Evolutionary conservation across 1,140 invertebrate species (phyloP), one percentile per base, ranked within the genome.

Genomic region (Sycophila sp.): DNA sequence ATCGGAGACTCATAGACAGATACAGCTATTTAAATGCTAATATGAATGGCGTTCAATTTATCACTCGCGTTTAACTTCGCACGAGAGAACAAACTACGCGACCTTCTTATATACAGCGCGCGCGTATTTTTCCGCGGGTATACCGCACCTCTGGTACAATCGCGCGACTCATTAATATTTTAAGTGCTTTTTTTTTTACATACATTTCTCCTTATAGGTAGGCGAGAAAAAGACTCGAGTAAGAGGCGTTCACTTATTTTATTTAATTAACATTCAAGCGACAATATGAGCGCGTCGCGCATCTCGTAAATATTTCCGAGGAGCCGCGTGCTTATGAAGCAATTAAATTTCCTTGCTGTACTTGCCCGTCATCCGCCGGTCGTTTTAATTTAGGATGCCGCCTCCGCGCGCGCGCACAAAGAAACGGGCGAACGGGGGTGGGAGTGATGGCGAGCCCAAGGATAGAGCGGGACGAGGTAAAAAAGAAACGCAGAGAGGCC

Each of bases 1-100:
- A 45, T 19, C 42, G 17, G n/a, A n/a, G n/a, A 17, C 10, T 34
- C 32, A 24, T 22, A 49, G 17, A n/a, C n/a, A n/a, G n/a, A n/a
- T n/a, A 49, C 2, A 13, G 24, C 40, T 28, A 60, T 60, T 45
- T 28, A 60, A 45, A 60, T 60, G 58, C 36, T 60, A 60, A 60
- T 60, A 10, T 30, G 11, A 30, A 55, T 30, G 15, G n/a, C 10
- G 28, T 24, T 45, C 42, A n/a, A n/a, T n/a, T n/a, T n/a, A n/a
- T n/a, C n/a, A n/a, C n/a, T n/a, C n/a, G n/a, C n/a, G n/a, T n/a
- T n/a, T n/a, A n/a, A n/a, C n/a, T n/a, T n/a, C n/a, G n/a, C n/a
- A n/a, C n/a, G n/a, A n/a, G n/a, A n/a, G n/a, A n/a, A n/a, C n/a
- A n/a, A n/a, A n/a, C n/a, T n/a, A n/a, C n/a, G n/a, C n/a, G n/a